These are phyloP conservation scores for Gallinago solitaria DNA, from an alignment of 2,797 vertebrate species.

Conservation along the genomic window DNA sequence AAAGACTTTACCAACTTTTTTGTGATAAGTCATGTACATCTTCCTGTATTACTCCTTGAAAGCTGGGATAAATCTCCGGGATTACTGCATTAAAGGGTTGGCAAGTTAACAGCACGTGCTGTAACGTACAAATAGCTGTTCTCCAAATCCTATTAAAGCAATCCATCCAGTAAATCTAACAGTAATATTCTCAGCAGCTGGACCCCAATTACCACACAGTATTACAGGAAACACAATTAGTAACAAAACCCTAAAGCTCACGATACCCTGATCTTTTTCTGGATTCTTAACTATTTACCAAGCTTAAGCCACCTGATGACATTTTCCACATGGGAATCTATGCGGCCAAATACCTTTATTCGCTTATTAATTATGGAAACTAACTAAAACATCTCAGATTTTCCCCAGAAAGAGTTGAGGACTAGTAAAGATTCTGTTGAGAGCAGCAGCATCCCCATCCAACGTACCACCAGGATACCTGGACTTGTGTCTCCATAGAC, in stretches of 20 bases:
- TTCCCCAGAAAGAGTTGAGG: not conserved
- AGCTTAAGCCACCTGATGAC: not conserved
- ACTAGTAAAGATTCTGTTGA: not conserved
- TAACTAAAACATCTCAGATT: not conserved
- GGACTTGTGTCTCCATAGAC: accelerated
- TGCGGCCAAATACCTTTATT: not conserved
- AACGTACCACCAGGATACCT: accelerated
- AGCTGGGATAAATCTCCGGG: not conserved
- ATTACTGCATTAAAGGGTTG: constrained; percentile 28
- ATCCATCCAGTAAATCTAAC: constrained; percentile 21
- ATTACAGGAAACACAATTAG: constrained; percentile 9
- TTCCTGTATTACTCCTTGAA: not conserved
- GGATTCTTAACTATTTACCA: not conserved
- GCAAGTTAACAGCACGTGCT: constrained; percentile 6
- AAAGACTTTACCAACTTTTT: not conserved
- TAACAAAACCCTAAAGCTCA: not conserved
- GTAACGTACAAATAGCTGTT: not conserved
- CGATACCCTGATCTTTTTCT: not conserved
- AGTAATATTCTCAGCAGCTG: constrained; percentile 34
- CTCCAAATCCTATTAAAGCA: constrained; percentile 53
- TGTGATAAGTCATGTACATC: not conserved
- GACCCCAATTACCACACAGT: constrained; percentile 5
- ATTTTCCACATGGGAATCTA: not conserved
- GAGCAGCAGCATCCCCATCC: not conserved
- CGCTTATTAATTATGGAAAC: not conserved